Base-by-base conservation (phyloP, 2,888 invertebrate genomes). In the Uropetala carovei region DNA sequence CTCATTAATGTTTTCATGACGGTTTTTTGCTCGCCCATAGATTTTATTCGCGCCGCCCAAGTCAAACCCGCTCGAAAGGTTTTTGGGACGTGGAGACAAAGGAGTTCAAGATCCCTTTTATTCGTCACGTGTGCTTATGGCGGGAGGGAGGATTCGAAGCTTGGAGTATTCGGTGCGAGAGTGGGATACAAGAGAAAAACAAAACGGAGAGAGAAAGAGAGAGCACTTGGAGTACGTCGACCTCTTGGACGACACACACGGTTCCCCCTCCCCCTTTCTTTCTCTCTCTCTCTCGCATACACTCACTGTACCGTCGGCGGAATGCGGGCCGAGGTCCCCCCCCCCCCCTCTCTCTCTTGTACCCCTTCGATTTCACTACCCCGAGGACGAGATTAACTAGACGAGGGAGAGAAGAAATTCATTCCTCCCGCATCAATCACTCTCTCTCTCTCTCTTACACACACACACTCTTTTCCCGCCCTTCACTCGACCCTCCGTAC, bases 191-290 rank as follows among this genome's bases (percentile, higher is more conserved):
- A 22, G 18, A 57, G 10, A 57, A 84, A 57, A 57, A 84, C 16
- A 84, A 84, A 84, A 56, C 30, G n/a, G 56, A 57, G 43, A n/a
- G 82, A 82, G 43, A n/a, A 30, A 82, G n/a, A 83, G 57, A 84
- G 27, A 75, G n/a, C n/a, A 75, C 13, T 75, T 27, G 13, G 82
- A 83, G 86, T 86, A 30, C 86, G 30, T 60, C 86, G 86, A 86
- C 60, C 86, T 30, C 86, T 86, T 60, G 30, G 86, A 86, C 60
- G 86, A 60, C 60, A 86, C 86, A 30, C 58, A 60, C 30, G 59
- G 86, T 60, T 86, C 86, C 30, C 59, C 83, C 57, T 57, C 43
- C 18, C 83, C 18, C n/a, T 10, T 30, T 13, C 22, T 57, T 57
- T 27, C 83, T 27, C n/a, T 10, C 82, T 13, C 22, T 82, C 16